Conservation (phyloP, 1,140 invertebrate species). For the Melanaphis sacchari region DNA sequence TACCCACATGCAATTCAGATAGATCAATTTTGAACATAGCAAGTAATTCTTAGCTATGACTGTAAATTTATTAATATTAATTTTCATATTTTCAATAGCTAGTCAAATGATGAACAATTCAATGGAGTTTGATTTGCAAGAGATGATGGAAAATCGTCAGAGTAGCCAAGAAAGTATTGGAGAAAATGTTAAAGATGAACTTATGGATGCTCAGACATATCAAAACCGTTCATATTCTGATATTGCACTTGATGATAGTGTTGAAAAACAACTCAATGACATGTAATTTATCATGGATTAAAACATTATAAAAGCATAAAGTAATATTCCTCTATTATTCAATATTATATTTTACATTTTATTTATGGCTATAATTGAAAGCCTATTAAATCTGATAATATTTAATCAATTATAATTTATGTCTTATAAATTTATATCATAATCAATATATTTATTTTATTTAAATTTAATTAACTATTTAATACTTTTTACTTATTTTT, state of each 20-base stretch:
- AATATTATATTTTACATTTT: not conserved
- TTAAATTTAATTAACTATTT: not conserved
- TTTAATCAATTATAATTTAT: not conserved
- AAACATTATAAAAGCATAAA: not conserved
- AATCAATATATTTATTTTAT: not conserved
- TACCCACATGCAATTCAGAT: not conserved
- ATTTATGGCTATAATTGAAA: not conserved
- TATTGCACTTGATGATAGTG: not conserved
- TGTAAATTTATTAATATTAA: not conserved
- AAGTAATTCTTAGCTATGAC: not conserved
- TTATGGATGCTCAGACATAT: not conserved
- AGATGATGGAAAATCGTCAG: not conserved
- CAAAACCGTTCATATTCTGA: not conserved
- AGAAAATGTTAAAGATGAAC: not conserved
- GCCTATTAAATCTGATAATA: not conserved
- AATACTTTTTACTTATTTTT: not conserved
- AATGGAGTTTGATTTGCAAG: conserved; percentile 20
- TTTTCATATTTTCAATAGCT: not conserved
- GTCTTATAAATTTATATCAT: not conserved
- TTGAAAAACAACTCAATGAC: conserved; percentile 31
- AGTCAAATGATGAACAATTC: conserved; percentile 20
- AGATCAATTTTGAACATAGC: not conserved
- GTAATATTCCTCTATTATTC: not conserved
- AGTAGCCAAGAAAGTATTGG: not conserved
- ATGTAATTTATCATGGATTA: not conserved